Evolutionary conservation across 2,113 vertebrate genomes (phyloP).

Genomic region (Sinocyclocheilus anophthalmus): DNA sequence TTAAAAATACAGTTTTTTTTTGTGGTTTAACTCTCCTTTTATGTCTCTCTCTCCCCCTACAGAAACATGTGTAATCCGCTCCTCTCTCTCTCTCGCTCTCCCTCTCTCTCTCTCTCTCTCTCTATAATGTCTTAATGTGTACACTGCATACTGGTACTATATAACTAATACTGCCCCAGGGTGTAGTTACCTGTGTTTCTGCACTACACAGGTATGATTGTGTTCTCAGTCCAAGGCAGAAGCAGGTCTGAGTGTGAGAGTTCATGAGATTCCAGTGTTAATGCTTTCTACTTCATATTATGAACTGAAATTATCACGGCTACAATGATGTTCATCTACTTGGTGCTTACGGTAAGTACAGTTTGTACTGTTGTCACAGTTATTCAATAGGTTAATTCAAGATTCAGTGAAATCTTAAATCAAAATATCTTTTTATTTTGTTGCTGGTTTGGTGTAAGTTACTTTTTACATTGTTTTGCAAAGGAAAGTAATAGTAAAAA

Average conservation of each 20-base stretch:
- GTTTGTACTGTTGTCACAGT: neutral
- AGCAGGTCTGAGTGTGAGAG: neutral
- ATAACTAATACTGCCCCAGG: neutral
- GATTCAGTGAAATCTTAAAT: neutral
- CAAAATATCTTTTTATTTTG: neutral
- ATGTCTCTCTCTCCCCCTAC: neutral
- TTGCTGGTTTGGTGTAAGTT: neutral
- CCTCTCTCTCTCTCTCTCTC: neutral
- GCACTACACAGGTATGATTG: neutral
- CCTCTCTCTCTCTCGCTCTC: neutral
- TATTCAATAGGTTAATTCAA: neutral
- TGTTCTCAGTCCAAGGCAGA: neutral
- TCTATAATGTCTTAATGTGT: neutral
- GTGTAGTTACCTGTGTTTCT: neutral
- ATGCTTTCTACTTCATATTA: neutral
- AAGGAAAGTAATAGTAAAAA: neutral
- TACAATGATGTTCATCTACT: neutral
- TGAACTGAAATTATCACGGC: neutral
- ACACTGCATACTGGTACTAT: neutral
- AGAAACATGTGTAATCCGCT: neutral
- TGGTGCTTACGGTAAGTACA: conserved; percentile 14
- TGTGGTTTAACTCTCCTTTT: neutral
- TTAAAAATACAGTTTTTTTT: neutral
- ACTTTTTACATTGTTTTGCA: neutral
- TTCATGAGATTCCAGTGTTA: neutral